Percentiles rank a stretch among this genome's conserved stretches.
Evolutionary conservation across 2,797 vertebrate species (phyloP).

Genomic region (Zalophus californianus): DNA sequence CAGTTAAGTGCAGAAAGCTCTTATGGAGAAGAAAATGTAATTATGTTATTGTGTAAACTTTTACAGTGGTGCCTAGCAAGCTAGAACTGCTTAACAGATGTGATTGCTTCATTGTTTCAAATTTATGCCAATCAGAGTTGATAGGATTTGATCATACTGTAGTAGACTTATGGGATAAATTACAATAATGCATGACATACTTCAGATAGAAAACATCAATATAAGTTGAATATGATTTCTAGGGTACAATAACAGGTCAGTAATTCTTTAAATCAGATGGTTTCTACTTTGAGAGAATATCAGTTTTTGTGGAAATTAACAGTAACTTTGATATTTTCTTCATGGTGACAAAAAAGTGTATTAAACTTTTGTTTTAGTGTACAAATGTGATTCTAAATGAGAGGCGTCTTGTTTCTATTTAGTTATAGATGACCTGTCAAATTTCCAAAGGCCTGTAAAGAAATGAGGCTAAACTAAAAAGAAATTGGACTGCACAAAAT

Average conservation of each 20-base stretch:
- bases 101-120: slow-evolving; percentile 72
- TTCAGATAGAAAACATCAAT: slow-evolving; percentile 67
- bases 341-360: not conserved
- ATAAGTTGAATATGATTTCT: slow-evolving; percentile 72
- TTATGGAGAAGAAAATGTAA: slow-evolving; percentile 52
- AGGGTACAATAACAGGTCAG: slow-evolving; percentile 71
- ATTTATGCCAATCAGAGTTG: slow-evolving; percentile 76
- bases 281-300: slow-evolving; percentile 56
- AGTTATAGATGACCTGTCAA: not conserved
- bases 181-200: slow-evolving; percentile 69
- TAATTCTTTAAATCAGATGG: slow-evolving; percentile 72
- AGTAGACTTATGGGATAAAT: slow-evolving; percentile 75
- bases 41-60: slow-evolving; percentile 70
- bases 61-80: slow-evolving; percentile 65
- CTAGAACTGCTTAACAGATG: slow-evolving; percentile 58
- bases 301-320: slow-evolving; percentile 57
- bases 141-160: slow-evolving; percentile 74
- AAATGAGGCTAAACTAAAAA: slow-evolving; percentile 34
- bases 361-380: slow-evolving; percentile 50
- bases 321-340: slow-evolving; percentile 60
- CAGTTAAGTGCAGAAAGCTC: not conserved
- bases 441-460: slow-evolving; percentile 18
- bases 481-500: not conserved
- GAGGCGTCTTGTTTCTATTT: slow-evolving; percentile 8
- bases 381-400: not conserved